These are phyloP conservation scores for Sinohyriopsis cumingii DNA, from an alignment of 2,888 invertebrate genomes.

Conservation along the genomic window DNA sequence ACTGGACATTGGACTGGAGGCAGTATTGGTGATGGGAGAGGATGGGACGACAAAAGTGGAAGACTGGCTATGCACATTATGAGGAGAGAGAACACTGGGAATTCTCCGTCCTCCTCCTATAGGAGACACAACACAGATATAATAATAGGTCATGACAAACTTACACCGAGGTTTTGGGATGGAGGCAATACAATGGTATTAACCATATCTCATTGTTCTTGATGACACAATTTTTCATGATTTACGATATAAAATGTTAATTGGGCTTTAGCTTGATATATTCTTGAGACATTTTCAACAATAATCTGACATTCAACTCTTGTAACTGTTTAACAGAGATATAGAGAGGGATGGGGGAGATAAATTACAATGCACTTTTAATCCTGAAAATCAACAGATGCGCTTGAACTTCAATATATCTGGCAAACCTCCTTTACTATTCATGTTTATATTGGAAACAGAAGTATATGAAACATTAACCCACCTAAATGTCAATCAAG, in stretches of 20 bases:
- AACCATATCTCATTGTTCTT: too few species aligned
- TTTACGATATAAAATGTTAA: too few species aligned
- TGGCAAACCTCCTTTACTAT: neutral
- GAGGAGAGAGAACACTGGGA: conserved; percentile 55
- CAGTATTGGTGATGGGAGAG: conserved; percentile 49
- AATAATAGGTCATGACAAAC: too few species aligned
- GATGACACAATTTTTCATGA: too few species aligned
- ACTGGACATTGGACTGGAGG: conserved; percentile 61
- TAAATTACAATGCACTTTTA: too few species aligned
- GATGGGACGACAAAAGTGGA: conserved; percentile 51
- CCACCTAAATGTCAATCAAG: neutral
- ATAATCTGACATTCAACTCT: too few species aligned
- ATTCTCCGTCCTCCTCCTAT: conserved; percentile 44
- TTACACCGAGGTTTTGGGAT: too few species aligned
- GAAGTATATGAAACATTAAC: neutral
- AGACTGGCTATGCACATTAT: conserved; percentile 55
- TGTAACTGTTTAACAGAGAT: too few species aligned
- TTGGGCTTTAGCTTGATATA: too few species aligned
- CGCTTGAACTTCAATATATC: neutral
- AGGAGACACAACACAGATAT: neutral
- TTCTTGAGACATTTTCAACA: too few species aligned
- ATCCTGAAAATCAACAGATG: too few species aligned
- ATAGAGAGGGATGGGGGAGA: neutral
- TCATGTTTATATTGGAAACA: conserved; percentile 1
- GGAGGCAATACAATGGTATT: too few species aligned